These are phyloP conservation scores for Papilio elwesi DNA, from an alignment of 2,888 invertebrate species.

Conservation along the genomic window DNA sequence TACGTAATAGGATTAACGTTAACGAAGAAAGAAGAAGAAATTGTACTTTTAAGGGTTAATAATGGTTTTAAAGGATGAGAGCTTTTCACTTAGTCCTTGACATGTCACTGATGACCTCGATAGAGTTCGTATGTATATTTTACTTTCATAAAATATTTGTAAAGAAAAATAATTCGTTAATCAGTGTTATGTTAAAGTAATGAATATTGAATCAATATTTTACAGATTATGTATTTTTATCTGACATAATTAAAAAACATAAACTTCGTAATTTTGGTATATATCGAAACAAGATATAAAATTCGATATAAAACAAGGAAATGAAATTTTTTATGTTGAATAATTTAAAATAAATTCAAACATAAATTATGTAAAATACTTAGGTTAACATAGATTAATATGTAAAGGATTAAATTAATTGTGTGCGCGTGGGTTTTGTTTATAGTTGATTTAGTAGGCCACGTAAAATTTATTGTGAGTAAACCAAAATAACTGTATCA, in stretches of 20 bases:
- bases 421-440: neutral
- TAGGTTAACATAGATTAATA: neutral
- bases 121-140: neutral
- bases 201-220: neutral
- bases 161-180: neutral
- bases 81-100: neutral
- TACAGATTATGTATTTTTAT: slow-evolving; percentile 3
- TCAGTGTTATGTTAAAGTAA: neutral
- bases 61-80: no score
- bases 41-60: no score
- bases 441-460: neutral
- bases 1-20: no score
- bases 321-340: neutral
- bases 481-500: neutral
- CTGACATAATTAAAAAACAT: slow-evolving; percentile 7
- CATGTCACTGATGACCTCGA: neutral
- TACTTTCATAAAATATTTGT: neutral
- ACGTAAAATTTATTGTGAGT: neutral
- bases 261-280: neutral
- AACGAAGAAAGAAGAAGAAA: no score
- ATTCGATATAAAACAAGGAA: slow-evolving; percentile 1
- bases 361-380: no score
- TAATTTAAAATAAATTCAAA: no score
- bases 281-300: neutral
- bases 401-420: neutral